phyloP scores from a whole-genome alignment of 1,140 invertebrate genomes.

The Nephila pilipes region DNA sequence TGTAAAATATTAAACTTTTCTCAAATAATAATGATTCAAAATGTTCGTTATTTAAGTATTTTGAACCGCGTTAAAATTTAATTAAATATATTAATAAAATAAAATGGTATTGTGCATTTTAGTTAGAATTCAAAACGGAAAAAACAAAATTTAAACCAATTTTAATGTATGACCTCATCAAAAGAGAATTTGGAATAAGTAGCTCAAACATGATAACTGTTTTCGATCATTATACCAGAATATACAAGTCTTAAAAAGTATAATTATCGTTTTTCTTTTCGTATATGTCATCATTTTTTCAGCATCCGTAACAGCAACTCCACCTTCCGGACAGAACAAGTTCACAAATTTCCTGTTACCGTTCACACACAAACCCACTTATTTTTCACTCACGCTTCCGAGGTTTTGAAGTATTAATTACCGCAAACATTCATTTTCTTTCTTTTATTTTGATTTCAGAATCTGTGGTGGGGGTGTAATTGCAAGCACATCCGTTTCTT shows the following conservation, averaged over 20 bases:
- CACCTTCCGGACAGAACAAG: constrained; percentile 46
- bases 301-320: neutral
- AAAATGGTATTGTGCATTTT: too few species aligned
- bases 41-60: too few species aligned
- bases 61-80: too few species aligned
- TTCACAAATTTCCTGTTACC: constrained; percentile 44
- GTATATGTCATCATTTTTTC: neutral
- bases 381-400: constrained; percentile 47
- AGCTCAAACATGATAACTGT: too few species aligned
- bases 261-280: neutral
- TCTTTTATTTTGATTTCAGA: neutral
- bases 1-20: too few species aligned
- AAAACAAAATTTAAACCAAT: too few species aligned
- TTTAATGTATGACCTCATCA: too few species aligned
- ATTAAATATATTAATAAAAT: too few species aligned
- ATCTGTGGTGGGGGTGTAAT: constrained; percentile 31
- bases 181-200: too few species aligned
- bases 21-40: too few species aligned
- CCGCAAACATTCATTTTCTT: constrained; percentile 4
- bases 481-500: constrained; percentile 52
- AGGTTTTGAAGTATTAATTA: constrained; percentile 52
- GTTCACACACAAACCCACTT: constrained; percentile 47
- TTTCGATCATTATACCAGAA: too few species aligned
- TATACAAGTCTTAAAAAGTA: neutral
- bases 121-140: too few species aligned